Evolutionary conservation across 2,888 invertebrate genomes (phyloP).

Genomic region (Synergus laeviventris): DNA sequence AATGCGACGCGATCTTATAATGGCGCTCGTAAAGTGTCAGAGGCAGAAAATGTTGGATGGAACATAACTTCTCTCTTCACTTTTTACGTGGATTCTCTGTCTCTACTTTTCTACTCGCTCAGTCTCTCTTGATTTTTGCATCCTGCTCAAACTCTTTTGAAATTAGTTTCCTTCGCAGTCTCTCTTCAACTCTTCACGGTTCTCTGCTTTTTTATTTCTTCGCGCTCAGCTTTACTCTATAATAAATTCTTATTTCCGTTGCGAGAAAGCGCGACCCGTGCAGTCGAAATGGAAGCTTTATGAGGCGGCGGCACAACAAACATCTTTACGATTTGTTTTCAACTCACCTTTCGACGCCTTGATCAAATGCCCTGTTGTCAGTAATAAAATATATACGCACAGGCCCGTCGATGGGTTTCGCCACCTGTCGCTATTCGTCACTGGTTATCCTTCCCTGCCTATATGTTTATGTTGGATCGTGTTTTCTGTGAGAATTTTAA

Average conservation of each 20-base stretch:
- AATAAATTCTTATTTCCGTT: slow-evolving; percentile 62
- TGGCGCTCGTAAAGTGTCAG: slow-evolving; percentile 58
- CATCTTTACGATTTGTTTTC: slow-evolving; percentile 70
- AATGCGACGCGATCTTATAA: slow-evolving; percentile 60
- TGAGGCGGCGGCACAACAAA: slow-evolving; percentile 60
- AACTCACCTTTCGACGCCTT: slow-evolving; percentile 47
- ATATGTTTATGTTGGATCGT: slow-evolving; percentile 38
- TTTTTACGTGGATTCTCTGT: slow-evolving; percentile 37
- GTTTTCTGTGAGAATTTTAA: neutral
- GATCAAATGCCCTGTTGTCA: slow-evolving; percentile 63
- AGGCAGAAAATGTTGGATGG: slow-evolving; percentile 44
- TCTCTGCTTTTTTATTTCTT: slow-evolving; percentile 44
- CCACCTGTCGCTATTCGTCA: slow-evolving; percentile 61
- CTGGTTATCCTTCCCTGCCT: slow-evolving; percentile 41
- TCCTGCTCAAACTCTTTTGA: slow-evolving; percentile 2
- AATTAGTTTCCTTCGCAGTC: slow-evolving; percentile 29
- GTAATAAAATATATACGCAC: slow-evolving; percentile 62
- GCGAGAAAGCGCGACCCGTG: slow-evolving; percentile 43
- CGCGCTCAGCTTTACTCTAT: slow-evolving; percentile 42
- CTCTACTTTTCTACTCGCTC: neutral
- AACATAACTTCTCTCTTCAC: slow-evolving; percentile 37
- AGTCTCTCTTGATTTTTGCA: slow-evolving; percentile 1
- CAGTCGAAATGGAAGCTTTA: slow-evolving; percentile 49
- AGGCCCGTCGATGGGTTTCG: slow-evolving; percentile 34
- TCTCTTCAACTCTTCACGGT: slow-evolving; percentile 32